These are phyloP conservation scores for Porites cylindrica DNA, from an alignment of 92 coral and sea anemone species.

Conservation along the genomic window DNA sequence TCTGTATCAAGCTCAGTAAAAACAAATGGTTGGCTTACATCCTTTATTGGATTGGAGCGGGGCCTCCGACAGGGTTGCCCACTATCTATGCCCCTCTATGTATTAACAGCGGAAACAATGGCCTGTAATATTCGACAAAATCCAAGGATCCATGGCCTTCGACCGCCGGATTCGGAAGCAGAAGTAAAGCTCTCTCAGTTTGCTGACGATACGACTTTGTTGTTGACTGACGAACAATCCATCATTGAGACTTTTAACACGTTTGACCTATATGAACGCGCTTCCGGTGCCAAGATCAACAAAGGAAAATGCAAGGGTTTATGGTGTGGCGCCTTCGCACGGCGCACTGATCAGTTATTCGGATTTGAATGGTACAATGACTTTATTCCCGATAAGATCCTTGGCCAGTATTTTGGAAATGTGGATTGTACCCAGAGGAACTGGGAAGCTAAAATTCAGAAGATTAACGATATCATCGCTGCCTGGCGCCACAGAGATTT, in stretches of 20 bases:
- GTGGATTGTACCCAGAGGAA: background rate
- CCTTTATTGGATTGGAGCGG: conserved; percentile 5
- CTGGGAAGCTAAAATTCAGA: background rate
- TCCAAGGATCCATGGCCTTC: background rate
- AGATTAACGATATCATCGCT: background rate
- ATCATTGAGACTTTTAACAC: background rate
- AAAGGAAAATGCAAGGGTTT: conserved; percentile 14
- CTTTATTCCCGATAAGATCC: conserved; percentile 11
- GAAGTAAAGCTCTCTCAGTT: background rate
- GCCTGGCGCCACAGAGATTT: conserved; percentile 30
- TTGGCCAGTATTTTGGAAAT: conserved; percentile 8
- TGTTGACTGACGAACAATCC: background rate
- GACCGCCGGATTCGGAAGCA: background rate
- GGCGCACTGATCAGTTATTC: background rate
- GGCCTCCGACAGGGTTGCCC: conserved; percentile 26
- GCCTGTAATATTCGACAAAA: conserved; percentile 1
- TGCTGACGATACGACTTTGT: conserved; percentile 12
- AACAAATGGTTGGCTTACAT: conserved; percentile 20
- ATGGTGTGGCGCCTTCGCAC: conserved; percentile 6
- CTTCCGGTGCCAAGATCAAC: conserved; percentile 21
- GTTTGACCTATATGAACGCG: background rate
- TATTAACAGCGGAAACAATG: conserved; percentile 17
- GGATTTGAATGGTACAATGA: conserved; percentile 18
- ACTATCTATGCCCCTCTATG: conserved; percentile 20
- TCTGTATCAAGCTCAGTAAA: conserved; percentile 14